phyloP scores from a whole-genome alignment of 2,888 invertebrate genomes.

The Hyles lineata region DNA sequence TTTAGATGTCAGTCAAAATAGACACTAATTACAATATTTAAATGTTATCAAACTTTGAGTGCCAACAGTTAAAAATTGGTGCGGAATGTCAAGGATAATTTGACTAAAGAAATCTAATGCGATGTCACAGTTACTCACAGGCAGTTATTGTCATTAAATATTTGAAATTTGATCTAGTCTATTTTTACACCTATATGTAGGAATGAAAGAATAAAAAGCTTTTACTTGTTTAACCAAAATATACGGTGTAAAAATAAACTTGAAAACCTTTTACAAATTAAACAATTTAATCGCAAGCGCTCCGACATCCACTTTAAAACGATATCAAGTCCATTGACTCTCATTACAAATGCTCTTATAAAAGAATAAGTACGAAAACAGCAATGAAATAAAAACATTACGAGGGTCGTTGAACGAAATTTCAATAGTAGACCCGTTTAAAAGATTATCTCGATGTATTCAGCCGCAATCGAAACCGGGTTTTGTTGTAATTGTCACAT shows the following conservation, averaged over 20 bases:
- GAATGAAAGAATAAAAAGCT: neutral
- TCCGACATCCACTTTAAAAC: constrained; percentile 35
- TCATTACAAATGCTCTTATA: constrained; percentile 26
- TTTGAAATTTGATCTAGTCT: too few relatives aligned
- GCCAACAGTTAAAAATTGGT: too few relatives aligned
- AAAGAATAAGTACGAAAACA: constrained; percentile 26
- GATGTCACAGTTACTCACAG: too few relatives aligned
- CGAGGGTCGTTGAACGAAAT: constrained; percentile 50
- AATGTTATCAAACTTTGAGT: too few relatives aligned
- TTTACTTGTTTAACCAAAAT: neutral
- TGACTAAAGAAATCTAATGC: too few relatives aligned
- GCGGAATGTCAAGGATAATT: too few relatives aligned
- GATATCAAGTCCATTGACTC: constrained; percentile 39
- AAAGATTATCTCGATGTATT: constrained; percentile 74
- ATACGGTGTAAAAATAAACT: neutral
- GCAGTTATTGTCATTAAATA: too few relatives aligned
- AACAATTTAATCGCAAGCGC: neutral
- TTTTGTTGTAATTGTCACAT: constrained; percentile 80
- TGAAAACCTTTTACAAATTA: neutral
- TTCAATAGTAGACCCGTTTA: constrained; percentile 59
- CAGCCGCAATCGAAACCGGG: constrained; percentile 77
- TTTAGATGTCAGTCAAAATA: too few relatives aligned
- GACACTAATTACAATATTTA: too few relatives aligned
- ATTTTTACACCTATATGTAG: too few relatives aligned
- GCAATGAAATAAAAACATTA: constrained; percentile 42